These are phyloP conservation scores for Anguilla pacifica DNA, from an alignment of 2,797 vertebrate species.

Conservation along the genomic window DNA sequence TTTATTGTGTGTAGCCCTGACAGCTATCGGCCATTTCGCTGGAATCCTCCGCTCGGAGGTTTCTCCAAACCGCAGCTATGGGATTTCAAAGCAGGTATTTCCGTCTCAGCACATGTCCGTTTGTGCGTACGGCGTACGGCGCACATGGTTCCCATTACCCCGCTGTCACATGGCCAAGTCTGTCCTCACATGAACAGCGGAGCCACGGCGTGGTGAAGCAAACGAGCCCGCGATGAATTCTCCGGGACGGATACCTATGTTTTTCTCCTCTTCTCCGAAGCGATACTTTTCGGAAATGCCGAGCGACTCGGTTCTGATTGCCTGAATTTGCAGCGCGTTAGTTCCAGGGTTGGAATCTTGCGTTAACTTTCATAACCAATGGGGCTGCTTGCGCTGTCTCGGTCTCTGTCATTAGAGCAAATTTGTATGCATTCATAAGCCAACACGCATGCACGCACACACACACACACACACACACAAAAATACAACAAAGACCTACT, in stretches of 20 bases:
- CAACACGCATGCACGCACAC: too few relatives aligned
- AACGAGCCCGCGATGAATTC: slow-evolving; percentile 1
- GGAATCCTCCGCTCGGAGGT: slow-evolving; percentile 46
- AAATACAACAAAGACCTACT: background rate
- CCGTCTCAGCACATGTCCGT: slow-evolving; percentile 50
- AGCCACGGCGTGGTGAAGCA: slow-evolving; percentile 33
- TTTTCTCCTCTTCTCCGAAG: background rate
- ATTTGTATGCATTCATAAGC: background rate
- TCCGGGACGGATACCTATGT: background rate
- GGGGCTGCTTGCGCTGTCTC: background rate
- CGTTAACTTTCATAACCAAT: slow-evolving; percentile 9
- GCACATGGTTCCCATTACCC: slow-evolving; percentile 53
- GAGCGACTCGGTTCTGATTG: background rate
- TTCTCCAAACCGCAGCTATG: slow-evolving; percentile 45
- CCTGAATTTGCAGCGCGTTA: background rate
- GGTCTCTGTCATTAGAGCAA: background rate
- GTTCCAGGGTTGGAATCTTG: slow-evolving; percentile 8
- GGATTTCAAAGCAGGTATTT: slow-evolving; percentile 64
- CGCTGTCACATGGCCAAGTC: slow-evolving; percentile 48
- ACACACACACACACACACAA: background rate
- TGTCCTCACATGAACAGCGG: slow-evolving; percentile 44
- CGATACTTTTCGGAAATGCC: background rate
- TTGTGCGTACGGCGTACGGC: slow-evolving; percentile 51
- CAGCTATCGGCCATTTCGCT: slow-evolving; percentile 46
- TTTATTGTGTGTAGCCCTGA: slow-evolving; percentile 45